Percentiles rank a stretch among this genome's conserved stretches.
These are phyloP conservation scores for Drosophila pullipes DNA, from an alignment of 2,888 invertebrate genomes.

Conservation along the genomic window DNA sequence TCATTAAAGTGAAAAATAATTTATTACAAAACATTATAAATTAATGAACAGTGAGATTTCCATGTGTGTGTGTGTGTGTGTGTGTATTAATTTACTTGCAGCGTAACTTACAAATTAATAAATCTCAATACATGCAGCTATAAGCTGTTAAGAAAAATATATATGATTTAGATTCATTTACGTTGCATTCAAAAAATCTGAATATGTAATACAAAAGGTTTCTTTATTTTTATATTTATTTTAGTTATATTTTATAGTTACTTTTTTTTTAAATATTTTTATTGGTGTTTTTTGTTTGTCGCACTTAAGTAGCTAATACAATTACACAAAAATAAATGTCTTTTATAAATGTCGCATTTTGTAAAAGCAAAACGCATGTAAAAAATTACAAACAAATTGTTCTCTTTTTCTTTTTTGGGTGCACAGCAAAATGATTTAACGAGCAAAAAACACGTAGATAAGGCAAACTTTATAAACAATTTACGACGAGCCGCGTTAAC, in stretches of 20 bases:
- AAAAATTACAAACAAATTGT: conserved; percentile 55
- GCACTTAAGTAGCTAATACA: conserved; percentile 66
- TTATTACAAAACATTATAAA: conserved; percentile 76
- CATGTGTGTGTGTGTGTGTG: not conserved
- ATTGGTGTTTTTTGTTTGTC: conserved; percentile 35
- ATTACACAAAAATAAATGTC: conserved; percentile 78
- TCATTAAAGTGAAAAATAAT: conserved; percentile 66
- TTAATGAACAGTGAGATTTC: conserved; percentile 70
- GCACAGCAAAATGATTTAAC: conserved; percentile 71
- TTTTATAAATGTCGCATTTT: conserved; percentile 60
- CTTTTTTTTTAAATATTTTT: not conserved
- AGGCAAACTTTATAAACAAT: conserved; percentile 69
- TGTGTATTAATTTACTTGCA: conserved; percentile 19
- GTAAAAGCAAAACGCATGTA: conserved; percentile 34
- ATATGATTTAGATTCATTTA: conserved; percentile 50
- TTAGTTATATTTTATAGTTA: not conserved
- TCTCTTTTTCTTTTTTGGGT: conserved; percentile 24
- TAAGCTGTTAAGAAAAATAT: conserved; percentile 49
- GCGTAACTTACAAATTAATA: conserved; percentile 53
- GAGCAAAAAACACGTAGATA: conserved; percentile 70
- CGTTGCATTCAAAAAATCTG: conserved; percentile 44
- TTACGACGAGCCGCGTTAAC: conserved; percentile 50
- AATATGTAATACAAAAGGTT: conserved; percentile 53
- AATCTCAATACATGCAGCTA: conserved; percentile 62
- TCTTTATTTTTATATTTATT: conserved; percentile 12